Evolutionary conservation across 2,888 invertebrate species (phyloP), one percentile per base, ranked within the genome.

Genomic region (Nyleta sp.): DNA sequence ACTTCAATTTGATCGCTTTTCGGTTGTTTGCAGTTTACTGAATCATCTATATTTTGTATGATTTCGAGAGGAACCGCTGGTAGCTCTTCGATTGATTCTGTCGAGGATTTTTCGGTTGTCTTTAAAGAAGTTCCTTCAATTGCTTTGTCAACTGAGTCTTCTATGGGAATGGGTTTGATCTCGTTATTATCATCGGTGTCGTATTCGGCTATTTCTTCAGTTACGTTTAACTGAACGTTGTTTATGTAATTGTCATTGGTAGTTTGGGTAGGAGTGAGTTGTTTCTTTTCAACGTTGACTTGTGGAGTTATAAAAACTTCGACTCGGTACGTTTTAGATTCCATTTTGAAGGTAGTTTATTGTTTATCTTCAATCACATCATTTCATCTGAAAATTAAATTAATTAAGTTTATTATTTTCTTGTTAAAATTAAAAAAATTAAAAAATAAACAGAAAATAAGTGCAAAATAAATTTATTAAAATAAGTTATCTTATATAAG

Each of bases 221-320:
- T 40, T 18, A 71, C 35, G 11, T 80, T 65, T 11, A 81, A 65
- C 22, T 83, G 82, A 2, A 84, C 57, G 80, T 83, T 83, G 55
- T 85, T 85, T 0, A 83, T 80, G 18, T 82, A 64, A 80, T 84
- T 85, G 0, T 82, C 7, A 28, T 28, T 7, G 6, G 28, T 5
- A 5, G 8, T 28, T 28, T 10, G 2, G 2, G 28, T 28, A 6
- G 53, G 67, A 4, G 35, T 15, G 13, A 42, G 22, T 38, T 80
- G 59, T n/a, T 57, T 35, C 7, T 50, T 62, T 13, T 57, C 67
- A 46, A 74, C 80, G 2, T 55, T 55, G 11, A 57, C 7, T 57
- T 57, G 48, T 8, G 72, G 72, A 35, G 48, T 73, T 65, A 73
- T 73, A 7, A 65, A 73, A 42, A 73, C 20, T 42, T 73, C 72